Conservation (phyloP, 2,888 invertebrate species). For the Tridacna gigas region DNA sequence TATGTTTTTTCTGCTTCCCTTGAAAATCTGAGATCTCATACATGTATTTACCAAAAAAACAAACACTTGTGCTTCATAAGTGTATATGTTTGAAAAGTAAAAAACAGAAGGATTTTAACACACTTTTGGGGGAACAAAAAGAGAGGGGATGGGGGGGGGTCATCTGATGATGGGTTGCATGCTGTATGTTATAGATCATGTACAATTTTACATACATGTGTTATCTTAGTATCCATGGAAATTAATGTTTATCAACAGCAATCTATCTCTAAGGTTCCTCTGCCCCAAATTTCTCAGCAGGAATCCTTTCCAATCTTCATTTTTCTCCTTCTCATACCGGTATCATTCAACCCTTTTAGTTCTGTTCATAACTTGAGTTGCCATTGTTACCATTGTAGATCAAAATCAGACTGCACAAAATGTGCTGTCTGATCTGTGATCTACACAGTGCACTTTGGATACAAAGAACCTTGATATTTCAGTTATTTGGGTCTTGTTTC, state of each 20-base stretch:
- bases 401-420: too few species aligned
- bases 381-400: too few species aligned
- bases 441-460: too few species aligned
- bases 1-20: not conserved
- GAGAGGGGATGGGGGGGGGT: not conserved
- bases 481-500: too few species aligned
- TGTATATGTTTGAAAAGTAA: not conserved
- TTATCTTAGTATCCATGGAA: slow-evolving; percentile 3
- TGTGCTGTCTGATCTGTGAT: too few species aligned
- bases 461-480: too few species aligned
- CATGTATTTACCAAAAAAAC: too few species aligned
- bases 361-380: too few species aligned
- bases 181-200: slow-evolving; percentile 1
- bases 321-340: too few species aligned
- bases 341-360: too few species aligned
- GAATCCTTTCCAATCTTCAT: not conserved
- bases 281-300: not conserved
- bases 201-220: not conserved
- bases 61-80: not conserved
- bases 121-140: not conserved
- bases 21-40: too few species aligned
- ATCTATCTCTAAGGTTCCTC: not conserved
- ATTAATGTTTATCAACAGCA: slow-evolving; percentile 4
- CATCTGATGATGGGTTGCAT: slow-evolving; percentile 1
- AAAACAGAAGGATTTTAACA: not conserved